Evolutionary conservation across 2,888 invertebrate genomes (phyloP).

Genomic region (Rhagium mordax): DNA sequence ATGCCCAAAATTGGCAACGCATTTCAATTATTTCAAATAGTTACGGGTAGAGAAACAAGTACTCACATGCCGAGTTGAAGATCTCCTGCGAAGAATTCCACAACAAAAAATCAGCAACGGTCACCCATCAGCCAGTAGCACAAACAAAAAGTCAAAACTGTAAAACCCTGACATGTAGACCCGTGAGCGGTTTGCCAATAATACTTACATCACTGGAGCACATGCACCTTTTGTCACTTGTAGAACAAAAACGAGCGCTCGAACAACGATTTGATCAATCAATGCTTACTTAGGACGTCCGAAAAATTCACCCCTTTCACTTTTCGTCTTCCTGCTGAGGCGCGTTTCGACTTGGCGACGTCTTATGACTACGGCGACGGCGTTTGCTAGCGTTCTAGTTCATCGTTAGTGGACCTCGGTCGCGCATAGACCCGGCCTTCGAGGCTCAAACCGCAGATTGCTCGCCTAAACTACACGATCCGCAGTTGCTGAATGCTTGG

Average conservation of each 20-base stretch:
- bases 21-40: neutral
- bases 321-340: slow-evolving; percentile 45
- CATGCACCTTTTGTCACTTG: slow-evolving; percentile 48
- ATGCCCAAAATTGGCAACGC: too few species aligned
- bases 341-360: slow-evolving; percentile 48
- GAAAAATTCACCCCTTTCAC: slow-evolving; percentile 54
- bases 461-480: slow-evolving; percentile 38
- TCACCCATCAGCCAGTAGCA: neutral
- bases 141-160: neutral
- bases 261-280: slow-evolving; percentile 32
- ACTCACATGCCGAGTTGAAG: neutral
- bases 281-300: slow-evolving; percentile 39
- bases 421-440: slow-evolving; percentile 54
- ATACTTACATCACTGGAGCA: slow-evolving; percentile 55
- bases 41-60: neutral
- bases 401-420: slow-evolving; percentile 50
- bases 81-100: neutral
- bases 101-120: neutral
- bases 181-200: slow-evolving; percentile 57
- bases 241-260: slow-evolving; percentile 41
- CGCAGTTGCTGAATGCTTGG: slow-evolving; percentile 38
- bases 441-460: slow-evolving; percentile 38
- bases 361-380: slow-evolving; percentile 26
- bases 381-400: slow-evolving; percentile 24
- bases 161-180: slow-evolving; percentile 56